Evolutionary conservation across 1,140 invertebrate species (phyloP), one percentile per base, ranked within the genome.

Genomic region (Camponotus floridanus): DNA sequence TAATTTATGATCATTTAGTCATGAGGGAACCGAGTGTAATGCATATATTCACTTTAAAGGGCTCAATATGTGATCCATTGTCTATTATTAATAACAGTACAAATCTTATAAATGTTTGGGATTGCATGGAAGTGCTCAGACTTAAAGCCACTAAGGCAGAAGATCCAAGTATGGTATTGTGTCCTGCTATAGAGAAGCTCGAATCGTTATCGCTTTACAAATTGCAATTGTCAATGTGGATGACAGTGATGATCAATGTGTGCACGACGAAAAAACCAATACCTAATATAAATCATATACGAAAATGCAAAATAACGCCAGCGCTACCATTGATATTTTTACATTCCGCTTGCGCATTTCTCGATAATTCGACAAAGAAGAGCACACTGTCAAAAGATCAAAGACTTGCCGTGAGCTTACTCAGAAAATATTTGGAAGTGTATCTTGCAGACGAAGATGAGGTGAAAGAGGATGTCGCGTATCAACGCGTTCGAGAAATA

Each of bases 61-160:
- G 67, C 65, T 74, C 91, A 57, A 59, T 78, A n/a, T 92, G 83
- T 65, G 81, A 94, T 79, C 92, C 94, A 26, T 86, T 86, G 9
- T 31, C 59, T 15, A 86, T 92, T 78, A 79, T 94, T 42, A 83
- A 91, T 6, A 86, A 91, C n/a, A 91, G 2, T 13, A 88, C 15
- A 70, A 67, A 45, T 67, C 11, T 61, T 31, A n/a, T 6, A 26
- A 84, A 65, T 6, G 79, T 92, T 31, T 95, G 95, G 95, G 94
- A 95, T 55, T 94, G 92, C 83, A 78, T 95, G 21, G 94, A 95
- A 88, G 51, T 92, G 4, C 84, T 95, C 2, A 90, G 94, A 67
- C 86, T 95, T 0, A 94, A 92, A 87, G 90, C 92, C 18, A 71
- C 89, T 1, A 93, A 92, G 45, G 70, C 90, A 15, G 21, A 36